Percentiles rank a stretch among this genome's conserved stretches.
Evolutionary conservation across 2,113 vertebrate genomes (phyloP).

Genomic region (Tragelaphus scriptus): DNA sequence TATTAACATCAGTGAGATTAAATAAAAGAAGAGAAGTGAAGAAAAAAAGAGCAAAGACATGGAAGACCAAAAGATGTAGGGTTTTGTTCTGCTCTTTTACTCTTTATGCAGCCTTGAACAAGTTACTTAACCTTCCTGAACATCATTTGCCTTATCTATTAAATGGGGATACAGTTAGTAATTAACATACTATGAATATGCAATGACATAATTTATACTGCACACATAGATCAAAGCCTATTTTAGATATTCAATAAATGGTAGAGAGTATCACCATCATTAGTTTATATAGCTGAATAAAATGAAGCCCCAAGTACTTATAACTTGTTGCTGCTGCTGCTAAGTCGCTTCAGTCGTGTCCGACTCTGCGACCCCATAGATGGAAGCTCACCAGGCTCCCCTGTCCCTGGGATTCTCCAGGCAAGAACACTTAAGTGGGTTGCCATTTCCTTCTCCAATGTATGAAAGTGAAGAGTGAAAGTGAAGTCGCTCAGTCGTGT

Average conservation of each 20-base stretch:
- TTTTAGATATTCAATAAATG: conserved; percentile 20
- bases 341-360: no score
- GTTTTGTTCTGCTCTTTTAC: background rate
- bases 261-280: background rate
- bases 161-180: background rate
- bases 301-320: background rate
- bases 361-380: no score
- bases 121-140: background rate
- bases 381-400: no score
- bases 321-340: background rate
- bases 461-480: no score
- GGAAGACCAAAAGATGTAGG: background rate
- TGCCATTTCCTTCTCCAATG: no score
- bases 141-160: background rate
- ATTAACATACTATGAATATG: background rate
- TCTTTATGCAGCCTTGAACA: background rate
- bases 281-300: background rate
- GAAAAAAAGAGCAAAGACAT: background rate
- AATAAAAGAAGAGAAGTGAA: background rate
- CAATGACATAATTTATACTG: background rate
- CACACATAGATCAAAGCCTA: background rate
- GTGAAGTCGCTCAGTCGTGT: no score
- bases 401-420: no score
- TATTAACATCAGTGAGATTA: background rate
- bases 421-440: no score